phyloP scores from a whole-genome alignment of 2,113 vertebrate genomes.

The Anas platyrhynchos region DNA sequence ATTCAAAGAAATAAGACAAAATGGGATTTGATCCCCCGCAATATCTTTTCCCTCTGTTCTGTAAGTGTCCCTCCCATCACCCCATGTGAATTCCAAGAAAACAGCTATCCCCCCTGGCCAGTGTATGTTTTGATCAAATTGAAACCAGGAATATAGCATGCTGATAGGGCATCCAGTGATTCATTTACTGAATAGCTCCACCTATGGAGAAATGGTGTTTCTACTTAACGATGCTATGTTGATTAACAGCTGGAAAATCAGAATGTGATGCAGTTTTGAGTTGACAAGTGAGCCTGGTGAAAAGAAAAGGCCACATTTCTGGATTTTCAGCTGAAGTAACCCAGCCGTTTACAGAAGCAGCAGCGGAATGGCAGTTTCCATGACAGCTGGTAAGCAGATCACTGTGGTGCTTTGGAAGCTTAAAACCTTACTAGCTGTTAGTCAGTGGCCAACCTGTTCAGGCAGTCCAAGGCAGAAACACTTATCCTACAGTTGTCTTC shows the following conservation, averaged over 20 bases:
- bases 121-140: neutral
- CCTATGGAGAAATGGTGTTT: neutral
- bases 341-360: neutral
- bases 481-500: neutral
- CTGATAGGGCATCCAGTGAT: neutral
- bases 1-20: neutral
- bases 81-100: neutral
- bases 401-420: neutral
- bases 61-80: neutral
- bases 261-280: neutral
- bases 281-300: neutral
- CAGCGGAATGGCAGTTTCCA: neutral
- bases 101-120: neutral
- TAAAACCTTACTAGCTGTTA: neutral
- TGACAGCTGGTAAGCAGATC: neutral
- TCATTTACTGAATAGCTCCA: neutral
- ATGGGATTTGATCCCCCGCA: fast-evolving
- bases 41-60: neutral
- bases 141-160: neutral
- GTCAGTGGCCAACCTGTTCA: neutral
- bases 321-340: neutral
- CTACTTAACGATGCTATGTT: neutral
- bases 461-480: neutral
- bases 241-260: neutral
- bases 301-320: neutral